These are phyloP conservation scores for Drosophila niveifrons DNA, from an alignment of 2,888 invertebrate species.

Conservation along the genomic window DNA sequence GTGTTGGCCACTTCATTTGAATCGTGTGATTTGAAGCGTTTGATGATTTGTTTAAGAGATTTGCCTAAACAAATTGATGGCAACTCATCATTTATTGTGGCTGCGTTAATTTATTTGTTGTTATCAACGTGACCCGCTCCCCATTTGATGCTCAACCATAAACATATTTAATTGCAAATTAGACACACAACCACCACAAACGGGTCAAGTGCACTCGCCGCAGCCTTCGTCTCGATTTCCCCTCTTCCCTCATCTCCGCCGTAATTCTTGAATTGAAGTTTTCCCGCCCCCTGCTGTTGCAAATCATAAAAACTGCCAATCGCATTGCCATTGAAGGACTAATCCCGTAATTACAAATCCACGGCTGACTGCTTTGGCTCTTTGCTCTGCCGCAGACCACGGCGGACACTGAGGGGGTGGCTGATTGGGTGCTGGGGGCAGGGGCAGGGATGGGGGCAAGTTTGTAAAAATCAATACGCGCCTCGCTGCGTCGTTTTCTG, in stretches of 20 bases:
- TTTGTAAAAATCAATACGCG: slow-evolving; percentile 66
- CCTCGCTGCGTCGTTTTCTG: slow-evolving; percentile 35
- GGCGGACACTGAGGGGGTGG: neutral
- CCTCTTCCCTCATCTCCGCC: neutral
- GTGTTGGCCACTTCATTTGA: slow-evolving; percentile 58
- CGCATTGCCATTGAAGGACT: slow-evolving; percentile 58
- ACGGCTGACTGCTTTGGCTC: slow-evolving; percentile 50
- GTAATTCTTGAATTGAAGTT: slow-evolving; percentile 9
- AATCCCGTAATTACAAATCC: slow-evolving; percentile 77
- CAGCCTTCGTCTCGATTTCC: neutral
- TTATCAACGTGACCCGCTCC: slow-evolving; percentile 6
- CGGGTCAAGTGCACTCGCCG: slow-evolving; percentile 44
- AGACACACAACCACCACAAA: slow-evolving; percentile 27
- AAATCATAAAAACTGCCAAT: slow-evolving; percentile 61
- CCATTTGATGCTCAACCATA: neutral
- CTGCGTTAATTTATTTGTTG: slow-evolving; percentile 30
- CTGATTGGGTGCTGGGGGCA: neutral
- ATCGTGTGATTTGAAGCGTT: slow-evolving; percentile 67
- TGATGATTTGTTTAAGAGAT: slow-evolving; percentile 70
- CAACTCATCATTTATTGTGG: slow-evolving; percentile 33
- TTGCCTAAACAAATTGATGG: slow-evolving; percentile 65
- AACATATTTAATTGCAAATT: slow-evolving; percentile 71
- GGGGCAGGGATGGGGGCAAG: slow-evolving; percentile 1
- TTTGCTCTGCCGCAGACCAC: slow-evolving; percentile 5
- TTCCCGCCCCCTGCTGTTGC: slow-evolving; percentile 37